Conservation (phyloP, 2,113 vertebrate genomes). For the Oostethus manadensis region DNA sequence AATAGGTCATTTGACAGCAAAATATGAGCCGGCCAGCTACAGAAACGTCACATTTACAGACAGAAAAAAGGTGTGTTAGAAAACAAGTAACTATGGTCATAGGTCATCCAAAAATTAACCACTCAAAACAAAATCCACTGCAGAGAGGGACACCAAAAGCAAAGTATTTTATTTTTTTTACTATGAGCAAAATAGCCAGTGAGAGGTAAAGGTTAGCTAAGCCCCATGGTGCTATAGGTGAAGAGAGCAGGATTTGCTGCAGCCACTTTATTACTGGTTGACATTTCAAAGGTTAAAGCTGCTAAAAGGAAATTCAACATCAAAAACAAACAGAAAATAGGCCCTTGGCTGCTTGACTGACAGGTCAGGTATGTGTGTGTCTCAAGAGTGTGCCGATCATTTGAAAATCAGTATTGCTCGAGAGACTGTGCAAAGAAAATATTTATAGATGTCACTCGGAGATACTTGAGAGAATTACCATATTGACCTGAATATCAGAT, state of each 20-base stretch:
- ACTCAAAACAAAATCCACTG: conserved; percentile 18
- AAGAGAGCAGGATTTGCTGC: conserved; percentile 57
- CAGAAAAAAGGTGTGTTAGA: not conserved
- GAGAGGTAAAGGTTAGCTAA: conserved; percentile 64
- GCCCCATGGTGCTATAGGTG: conserved; percentile 60
- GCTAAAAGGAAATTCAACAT: conserved; percentile 73
- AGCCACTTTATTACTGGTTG: conserved; percentile 71
- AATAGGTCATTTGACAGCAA: conserved; percentile 42
- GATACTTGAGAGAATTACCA: not conserved
- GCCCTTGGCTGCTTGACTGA: conserved; percentile 57
- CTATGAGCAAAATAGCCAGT: conserved; percentile 30
- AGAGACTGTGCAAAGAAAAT: conserved; percentile 3
- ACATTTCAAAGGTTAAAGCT: conserved; percentile 81
- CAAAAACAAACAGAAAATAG: conserved; percentile 66
- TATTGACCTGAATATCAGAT: no score
- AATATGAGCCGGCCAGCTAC: conserved; percentile 14
- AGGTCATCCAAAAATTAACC: conserved; percentile 33
- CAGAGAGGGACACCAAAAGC: conserved; percentile 22
- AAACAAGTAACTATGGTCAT: conserved; percentile 24
- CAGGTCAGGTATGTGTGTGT: conserved; percentile 43
- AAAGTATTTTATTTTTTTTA: conserved; percentile 49
- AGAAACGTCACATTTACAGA: conserved; percentile 8
- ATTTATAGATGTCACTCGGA: not conserved
- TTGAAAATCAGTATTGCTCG: conserved; percentile 23
- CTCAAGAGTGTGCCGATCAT: conserved; percentile 23